phyloP scores from a whole-genome alignment of 2,113 vertebrate species.

The Amazona guildingii region DNA sequence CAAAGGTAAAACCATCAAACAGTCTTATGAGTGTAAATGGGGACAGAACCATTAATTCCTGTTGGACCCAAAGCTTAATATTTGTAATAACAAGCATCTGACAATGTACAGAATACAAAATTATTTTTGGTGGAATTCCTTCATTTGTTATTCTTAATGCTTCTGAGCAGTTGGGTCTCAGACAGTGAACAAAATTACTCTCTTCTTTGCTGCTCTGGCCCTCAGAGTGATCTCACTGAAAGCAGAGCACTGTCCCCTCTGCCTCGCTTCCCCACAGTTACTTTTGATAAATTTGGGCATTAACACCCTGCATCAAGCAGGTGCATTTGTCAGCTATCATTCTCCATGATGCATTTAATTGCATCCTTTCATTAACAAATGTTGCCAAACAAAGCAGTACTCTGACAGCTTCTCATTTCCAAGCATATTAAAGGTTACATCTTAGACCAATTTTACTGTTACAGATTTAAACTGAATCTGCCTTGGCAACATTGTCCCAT shows the following conservation, averaged over 20 bases:
- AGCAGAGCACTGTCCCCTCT: neutral
- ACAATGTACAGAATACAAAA: neutral
- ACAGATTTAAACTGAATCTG: constrained; percentile 51
- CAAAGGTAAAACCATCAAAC: neutral
- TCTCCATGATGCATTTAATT: neutral
- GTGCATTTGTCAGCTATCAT: neutral
- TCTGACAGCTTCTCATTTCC: constrained; percentile 17
- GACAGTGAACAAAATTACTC: neutral
- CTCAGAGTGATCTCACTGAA: neutral
- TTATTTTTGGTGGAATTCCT: neutral
- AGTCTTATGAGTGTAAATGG: neutral
- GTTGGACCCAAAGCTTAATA: neutral
- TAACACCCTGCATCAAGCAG: neutral
- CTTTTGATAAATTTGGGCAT: neutral
- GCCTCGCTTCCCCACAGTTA: neutral
- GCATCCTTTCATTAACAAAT: neutral
- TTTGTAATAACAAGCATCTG: neutral
- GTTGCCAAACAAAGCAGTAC: constrained; percentile 6
- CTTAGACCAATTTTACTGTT: constrained; percentile 41
- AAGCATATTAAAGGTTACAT: constrained; percentile 14
- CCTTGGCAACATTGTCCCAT: constrained; percentile 11
- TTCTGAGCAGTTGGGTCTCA: neutral
- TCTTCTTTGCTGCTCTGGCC: neutral
- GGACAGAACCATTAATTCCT: neutral
- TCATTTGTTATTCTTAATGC: neutral